Base-by-base conservation (phyloP, 2,113 vertebrate species). In the Cichladusa arquata region DNA sequence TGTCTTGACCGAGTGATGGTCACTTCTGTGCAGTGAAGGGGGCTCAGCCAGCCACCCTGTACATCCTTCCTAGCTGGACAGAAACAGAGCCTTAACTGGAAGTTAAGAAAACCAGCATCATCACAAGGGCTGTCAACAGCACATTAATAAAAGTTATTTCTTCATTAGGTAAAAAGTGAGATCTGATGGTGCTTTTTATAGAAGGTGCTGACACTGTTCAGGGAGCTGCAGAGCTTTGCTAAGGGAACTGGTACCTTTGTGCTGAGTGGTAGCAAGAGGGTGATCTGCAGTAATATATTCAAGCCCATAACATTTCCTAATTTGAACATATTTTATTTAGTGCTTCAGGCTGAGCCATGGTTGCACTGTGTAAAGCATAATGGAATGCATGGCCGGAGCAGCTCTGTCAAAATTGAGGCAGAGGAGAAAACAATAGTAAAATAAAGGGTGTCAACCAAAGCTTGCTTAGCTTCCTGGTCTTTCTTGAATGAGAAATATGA, bases 31-130 rank as follows among this genome's bases (percentile, higher is more conserved):
- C 57, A 60, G 64, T 8, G 31, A 76, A 84, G 61, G 23, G 65
- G 82, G 73, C 42, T 81, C 70, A 76, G 89, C 86, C 93, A 92
- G 78, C 33, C 47, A 78, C 76, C 72, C 85, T 78, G 76, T 60
- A 29, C 48, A 51, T 97, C 67, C 78, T 83, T 83, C 42, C 64
- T 67, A 29, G 77, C 80, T 84, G 72, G 80, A 77, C 92, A 96
- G 82, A 97, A 96, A 95, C 90, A 94, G 86, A 96, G 45, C 92
- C 95, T 96, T 97, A 94, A 96, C 90, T 86, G 94, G 95, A 97
- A 96, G 92, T 90, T 71, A 66, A 81, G 85, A 76, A 93, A 94
- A 92, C 76, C 36, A 0, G 44, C 93, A 67, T 90, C 81, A 64
- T 83, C 77, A 86, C 48, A 72, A 84, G 69, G 48, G 40, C 56